phyloP scores from a whole-genome alignment of 2,888 invertebrate species.

The Lamellibrachia satsuma region DNA sequence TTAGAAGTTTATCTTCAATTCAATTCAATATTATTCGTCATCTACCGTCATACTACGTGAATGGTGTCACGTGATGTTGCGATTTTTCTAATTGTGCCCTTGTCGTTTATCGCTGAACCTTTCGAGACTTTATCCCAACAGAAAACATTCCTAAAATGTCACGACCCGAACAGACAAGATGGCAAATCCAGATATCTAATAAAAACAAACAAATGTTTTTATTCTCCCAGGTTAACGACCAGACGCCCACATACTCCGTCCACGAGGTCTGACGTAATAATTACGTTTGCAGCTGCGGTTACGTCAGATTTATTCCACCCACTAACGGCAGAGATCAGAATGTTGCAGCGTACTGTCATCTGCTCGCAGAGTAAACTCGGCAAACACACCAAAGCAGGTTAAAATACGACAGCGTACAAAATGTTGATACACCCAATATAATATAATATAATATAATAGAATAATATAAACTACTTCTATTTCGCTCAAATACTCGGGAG shows the following conservation, averaged over 20 bases:
- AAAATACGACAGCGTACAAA: too few species aligned
- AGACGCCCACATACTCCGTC: not conserved
- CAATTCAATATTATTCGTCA: too few species aligned
- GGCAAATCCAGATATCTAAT: not conserved
- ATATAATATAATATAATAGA: too few species aligned
- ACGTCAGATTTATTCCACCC: not conserved
- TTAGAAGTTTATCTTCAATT: too few species aligned
- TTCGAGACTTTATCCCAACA: not conserved
- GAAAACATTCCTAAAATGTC: not conserved
- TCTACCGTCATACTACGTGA: too few species aligned
- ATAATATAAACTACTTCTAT: too few species aligned
- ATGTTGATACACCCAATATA: too few species aligned
- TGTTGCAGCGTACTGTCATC: not conserved
- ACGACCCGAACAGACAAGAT: not conserved
- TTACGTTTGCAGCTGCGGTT: not conserved
- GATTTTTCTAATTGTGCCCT: too few species aligned
- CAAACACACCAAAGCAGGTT: too few species aligned
- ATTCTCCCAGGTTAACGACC: not conserved
- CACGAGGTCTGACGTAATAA: not conserved
- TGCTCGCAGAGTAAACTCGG: not conserved
- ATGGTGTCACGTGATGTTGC: too few species aligned
- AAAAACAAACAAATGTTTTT: not conserved
- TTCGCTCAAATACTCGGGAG: too few species aligned
- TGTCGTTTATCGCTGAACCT: not conserved
- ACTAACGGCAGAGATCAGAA: not conserved